Base-by-base conservation (phyloP, 2,888 invertebrate genomes). In the Cyclophora punctaria region DNA sequence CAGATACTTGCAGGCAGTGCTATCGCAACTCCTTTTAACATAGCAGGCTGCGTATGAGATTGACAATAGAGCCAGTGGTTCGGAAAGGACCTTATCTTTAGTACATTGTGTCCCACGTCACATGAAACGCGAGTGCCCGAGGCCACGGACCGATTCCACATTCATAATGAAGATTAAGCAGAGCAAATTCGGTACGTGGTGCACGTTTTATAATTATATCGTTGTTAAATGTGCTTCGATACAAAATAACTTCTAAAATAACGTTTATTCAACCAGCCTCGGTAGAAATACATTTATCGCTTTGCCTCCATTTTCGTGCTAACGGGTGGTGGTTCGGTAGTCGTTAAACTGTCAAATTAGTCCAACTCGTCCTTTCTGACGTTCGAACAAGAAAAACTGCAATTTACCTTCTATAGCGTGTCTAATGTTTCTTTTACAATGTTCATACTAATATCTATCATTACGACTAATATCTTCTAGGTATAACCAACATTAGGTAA, bases 61-160 rank as follows among this genome's bases (percentile, higher is more conserved):
- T 77, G 79, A 86, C 87, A 86, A 87, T 83, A 72, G 84, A 76
- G 52, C 60, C 81, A 85, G 76, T 86, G 85, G 80, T 74, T 81
- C 66, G 87, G 85, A 87, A 87, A 74, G 78, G 82, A 80, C 82
- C 83, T 86, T 86, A 86, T 86, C 85, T 85, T 78, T 80, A 78
- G 73, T 80, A 80, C 83, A 83, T 82, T 84, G 83, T 84, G 79
- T 75, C 82, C 83, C 77, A 72, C 77, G 84, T 85, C 85, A 85
- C 78, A 78, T 75, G 80, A 78, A 79, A 80, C 75, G 80, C 72
- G 73, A 80, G 78, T 71, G 78, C 82, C 77, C 70, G 67, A 64
- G 75, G 80, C 73, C 65, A 77, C 75, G 78, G 78, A 76, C 76
- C 71, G 75, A 74, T 79, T 78, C 75, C 77, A 80, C 77, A 80